These are phyloP conservation scores for Doryteuthis pealeii DNA, from an alignment of 1,140 invertebrate species.

Conservation along the genomic window DNA sequence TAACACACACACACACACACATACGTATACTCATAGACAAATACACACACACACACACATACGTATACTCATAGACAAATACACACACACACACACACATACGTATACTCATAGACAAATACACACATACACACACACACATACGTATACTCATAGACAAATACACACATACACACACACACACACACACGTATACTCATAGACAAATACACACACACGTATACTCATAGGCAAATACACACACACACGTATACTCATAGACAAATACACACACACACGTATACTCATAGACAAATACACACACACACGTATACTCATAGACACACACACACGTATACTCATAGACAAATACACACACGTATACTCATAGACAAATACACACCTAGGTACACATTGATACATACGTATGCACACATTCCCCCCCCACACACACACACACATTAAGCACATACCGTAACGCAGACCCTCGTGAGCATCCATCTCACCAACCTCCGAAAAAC, in stretches of 20 bases:
- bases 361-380: too few relatives aligned
- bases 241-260: background rate
- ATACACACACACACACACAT: background rate
- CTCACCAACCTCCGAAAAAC: too few relatives aligned
- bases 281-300: background rate
- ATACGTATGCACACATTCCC: too few relatives aligned
- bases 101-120: background rate
- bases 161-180: background rate
- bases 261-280: background rate
- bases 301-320: background rate
- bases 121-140: background rate
- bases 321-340: background rate
- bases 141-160: background rate
- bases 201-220: background rate
- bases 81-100: background rate
- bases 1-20: background rate
- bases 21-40: background rate
- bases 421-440: too few relatives aligned
- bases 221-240: background rate
- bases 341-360: too few relatives aligned
- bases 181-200: background rate
- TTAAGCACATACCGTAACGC: too few relatives aligned
- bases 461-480: too few relatives aligned
- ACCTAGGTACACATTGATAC: too few relatives aligned
- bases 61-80: background rate